Base-by-base conservation (phyloP, 2,797 vertebrate species). In the Chelon auratus region DNA sequence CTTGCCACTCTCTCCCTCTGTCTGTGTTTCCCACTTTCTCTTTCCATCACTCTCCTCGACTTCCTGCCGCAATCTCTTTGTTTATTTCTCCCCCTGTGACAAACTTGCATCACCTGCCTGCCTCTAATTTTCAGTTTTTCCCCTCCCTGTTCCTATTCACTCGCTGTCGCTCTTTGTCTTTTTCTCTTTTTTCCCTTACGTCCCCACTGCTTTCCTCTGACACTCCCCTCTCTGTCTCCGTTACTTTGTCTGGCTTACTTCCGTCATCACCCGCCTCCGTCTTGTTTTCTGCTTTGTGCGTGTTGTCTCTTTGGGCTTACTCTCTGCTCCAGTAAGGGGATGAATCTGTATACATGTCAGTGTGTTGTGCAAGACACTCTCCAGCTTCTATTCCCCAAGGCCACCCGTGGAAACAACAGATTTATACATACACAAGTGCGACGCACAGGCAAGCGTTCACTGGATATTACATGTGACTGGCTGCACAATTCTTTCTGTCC, bases 341-440 rank as follows among this genome's bases (percentile, higher is more conserved):
- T 81, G 56, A 84, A 83, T 89, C 69, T 61, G 71, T 86, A 68
- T 82, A 80, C 62, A 78, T 84, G 82, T 90, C 83, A 81, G 63
- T 1, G 9, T 79, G 67, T 70, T 84, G 78, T 68, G 70, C 68
- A 77, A 86, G 66, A 72, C 63, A 60, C 64, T 63, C 68, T 71
- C 71, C 73, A 78, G 60, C 43, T 76, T 68, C 61, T 77, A 22
- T 74, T 80, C 74, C 83, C 65, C 67, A 20, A 4, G 56, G 87
- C 66, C 62, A 62, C 77, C 47, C 51, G 26, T 45, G 37, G n/a
- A 43, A 81, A 62, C n/a, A 57, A 71, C 57, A 73, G 22, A 81
- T 53, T 65, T 48, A 62, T 61, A 51, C 53, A 39, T 37, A 48
- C 58, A 72, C 37, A 26, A 73, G 60, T 70, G 42, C 70, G 62